Evolutionary conservation across 2,113 vertebrate species (phyloP).

Genomic region (Mustelus asterias): DNA sequence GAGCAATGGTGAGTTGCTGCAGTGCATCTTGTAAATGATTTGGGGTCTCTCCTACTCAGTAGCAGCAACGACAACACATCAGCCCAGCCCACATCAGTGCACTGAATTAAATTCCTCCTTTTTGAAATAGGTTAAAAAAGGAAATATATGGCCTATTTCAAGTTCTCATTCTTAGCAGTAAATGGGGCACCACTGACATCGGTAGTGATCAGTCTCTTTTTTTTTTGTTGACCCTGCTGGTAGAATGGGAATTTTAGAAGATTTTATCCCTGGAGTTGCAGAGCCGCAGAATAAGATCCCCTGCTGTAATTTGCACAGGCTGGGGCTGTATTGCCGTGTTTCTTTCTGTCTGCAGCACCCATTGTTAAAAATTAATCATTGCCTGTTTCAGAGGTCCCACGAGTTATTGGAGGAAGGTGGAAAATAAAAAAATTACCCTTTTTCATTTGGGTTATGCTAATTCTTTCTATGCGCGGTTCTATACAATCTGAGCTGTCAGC

Average conservation of each 20-base stretch:
- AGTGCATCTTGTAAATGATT: no score
- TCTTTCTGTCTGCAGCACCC: not conserved
- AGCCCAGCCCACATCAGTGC: no score
- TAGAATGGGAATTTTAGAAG: not conserved
- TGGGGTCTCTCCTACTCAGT: not conserved
- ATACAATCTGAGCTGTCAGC: not conserved
- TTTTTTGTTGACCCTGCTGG: not conserved
- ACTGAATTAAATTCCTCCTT: not conserved
- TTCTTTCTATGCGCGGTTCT: not conserved
- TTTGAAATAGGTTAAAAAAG: not conserved
- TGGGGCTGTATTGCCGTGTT: not conserved
- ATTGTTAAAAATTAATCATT: not conserved
- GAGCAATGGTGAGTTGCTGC: no score
- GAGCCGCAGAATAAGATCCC: not conserved
- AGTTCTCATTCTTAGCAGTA: not conserved
- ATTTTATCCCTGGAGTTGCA: not conserved
- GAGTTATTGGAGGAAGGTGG: not conserved
- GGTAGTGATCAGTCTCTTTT: not conserved
- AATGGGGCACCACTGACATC: not conserved
- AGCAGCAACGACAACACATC: no score
- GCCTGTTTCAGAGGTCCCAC: not conserved
- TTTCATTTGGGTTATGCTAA: not conserved
- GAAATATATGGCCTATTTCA: not conserved
- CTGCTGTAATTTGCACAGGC: not conserved
- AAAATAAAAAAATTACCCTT: not conserved